These are phyloP conservation scores for Diadophis punctatus DNA, from an alignment of 2,113 vertebrate species.

Conservation along the genomic window DNA sequence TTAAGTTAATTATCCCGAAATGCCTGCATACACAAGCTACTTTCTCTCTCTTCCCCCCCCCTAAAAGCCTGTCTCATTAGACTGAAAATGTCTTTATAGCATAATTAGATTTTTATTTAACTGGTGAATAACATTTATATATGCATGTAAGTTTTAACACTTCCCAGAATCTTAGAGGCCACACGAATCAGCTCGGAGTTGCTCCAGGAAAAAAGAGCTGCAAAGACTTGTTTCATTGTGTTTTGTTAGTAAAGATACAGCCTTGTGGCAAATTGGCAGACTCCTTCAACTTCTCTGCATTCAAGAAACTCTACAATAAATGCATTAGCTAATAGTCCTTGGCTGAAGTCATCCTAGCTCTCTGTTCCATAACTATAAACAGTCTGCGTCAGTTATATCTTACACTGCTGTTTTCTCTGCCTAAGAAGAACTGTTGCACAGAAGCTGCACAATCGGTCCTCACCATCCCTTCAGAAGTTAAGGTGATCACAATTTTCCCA, in stretches of 20 bases:
- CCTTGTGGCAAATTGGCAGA: neutral
- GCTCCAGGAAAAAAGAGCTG: too few species aligned
- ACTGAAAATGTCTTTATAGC: neutral
- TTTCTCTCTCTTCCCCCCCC: neutral
- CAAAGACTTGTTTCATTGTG: neutral
- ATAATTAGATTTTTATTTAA: neutral
- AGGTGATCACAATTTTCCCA: neutral
- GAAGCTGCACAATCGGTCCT: neutral
- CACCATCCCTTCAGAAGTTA: neutral
- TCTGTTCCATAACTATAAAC: neutral
- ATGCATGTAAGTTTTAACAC: neutral
- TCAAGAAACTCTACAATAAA: neutral
- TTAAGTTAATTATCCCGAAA: neutral
- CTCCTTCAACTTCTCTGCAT: neutral
- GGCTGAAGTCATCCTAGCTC: neutral
- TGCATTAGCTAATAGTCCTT: neutral
- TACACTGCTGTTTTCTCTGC: accelerated
- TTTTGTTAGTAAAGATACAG: neutral
- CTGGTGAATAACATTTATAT: neutral
- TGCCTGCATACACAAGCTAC: too few species aligned
- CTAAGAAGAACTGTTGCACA: neutral
- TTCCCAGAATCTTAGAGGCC: neutral
- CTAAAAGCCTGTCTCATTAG: neutral
- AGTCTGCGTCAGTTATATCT: neutral
- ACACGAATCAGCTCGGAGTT: too few species aligned